Percentiles rank a stretch among this genome's conserved stretches.
phyloP scores from a whole-genome alignment of 1,140 invertebrate species.

The Palaemon carinicauda region DNA sequence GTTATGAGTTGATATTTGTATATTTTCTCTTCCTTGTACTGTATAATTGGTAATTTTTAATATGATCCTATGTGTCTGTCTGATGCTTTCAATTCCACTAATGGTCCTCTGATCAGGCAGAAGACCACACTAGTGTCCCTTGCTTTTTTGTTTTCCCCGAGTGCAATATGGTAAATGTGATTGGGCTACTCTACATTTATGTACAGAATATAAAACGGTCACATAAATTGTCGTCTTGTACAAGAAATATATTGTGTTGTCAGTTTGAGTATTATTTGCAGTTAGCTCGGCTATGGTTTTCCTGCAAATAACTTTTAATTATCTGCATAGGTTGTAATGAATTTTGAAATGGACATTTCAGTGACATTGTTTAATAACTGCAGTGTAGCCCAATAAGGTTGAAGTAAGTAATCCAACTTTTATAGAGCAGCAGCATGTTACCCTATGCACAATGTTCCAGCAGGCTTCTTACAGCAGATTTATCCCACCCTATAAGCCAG shows the following conservation, averaged over 20 bases:
- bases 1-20: background rate
- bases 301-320: too few species aligned
- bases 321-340: too few species aligned
- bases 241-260: background rate
- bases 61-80: background rate
- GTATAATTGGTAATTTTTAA: background rate
- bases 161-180: background rate
- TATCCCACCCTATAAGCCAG: too few species aligned
- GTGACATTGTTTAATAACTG: too few species aligned
- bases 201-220: background rate
- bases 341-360: too few species aligned
- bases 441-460: too few species aligned
- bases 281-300: too few species aligned
- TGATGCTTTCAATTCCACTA: conserved; percentile 38
- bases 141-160: background rate
- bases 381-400: too few species aligned
- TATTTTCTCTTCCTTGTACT: background rate
- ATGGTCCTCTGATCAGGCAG: conserved; percentile 42
- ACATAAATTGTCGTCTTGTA: background rate
- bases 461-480: too few species aligned
- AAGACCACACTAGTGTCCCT: conserved; percentile 44
- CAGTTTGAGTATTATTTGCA: too few species aligned
- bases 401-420: too few species aligned
- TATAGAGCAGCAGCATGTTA: too few species aligned
- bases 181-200: conserved; percentile 26